Evolutionary conservation across 37 sponge, comb jelly and placozoan genomes (phyloP), one percentile per base, ranked within the genome.

Genomic region (Ephydatia muelleri): DNA sequence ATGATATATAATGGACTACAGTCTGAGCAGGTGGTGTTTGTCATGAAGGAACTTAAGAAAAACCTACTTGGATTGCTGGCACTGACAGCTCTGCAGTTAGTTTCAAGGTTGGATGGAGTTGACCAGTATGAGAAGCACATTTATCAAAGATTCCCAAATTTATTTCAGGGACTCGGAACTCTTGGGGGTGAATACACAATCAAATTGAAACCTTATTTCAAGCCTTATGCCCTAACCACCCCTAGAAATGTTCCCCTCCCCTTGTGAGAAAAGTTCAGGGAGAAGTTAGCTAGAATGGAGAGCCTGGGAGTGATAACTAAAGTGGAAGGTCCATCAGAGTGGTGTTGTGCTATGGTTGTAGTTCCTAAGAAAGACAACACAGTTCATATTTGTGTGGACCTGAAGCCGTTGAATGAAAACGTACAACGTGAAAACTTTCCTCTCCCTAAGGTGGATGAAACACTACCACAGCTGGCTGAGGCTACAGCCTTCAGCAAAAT

Each of bases 391-490:
- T 73, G 83, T 32, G 67, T 76, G 26, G 78, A 85, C 32, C 30
- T 85, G 16, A 76, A 76, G 38, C 78, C 77, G 37, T 38, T 85
- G 26, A 85, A 85, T 35, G 28, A 85, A 65, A 86, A 64, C 49
- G 80, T 86, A 30, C 19, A 68, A 32, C 32, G 86, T 8, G 86
- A 86, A 80, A 29, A 43, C 65, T 65, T 79, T 78, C 86, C 80
- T 8, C 49, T 86, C 27, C 80, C 86, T 39, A 78, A 71, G 38
- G 86, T 86, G 21, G 88, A 87, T 48, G 88, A 87, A 35, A 87
- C 68, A 11, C 31, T 87, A 28, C 76, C 88, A 27, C 88, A 87
- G 68, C 77, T 87, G 22, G 11, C 78, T 30, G 85, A 79, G 33
- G 79, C 85, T 19, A 79, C 30, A 28, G 33, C 79, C 30, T 89